These are phyloP conservation scores for Isaurus tuberculatus DNA, from an alignment of 92 coral and sea anemone species.

Conservation along the genomic window DNA sequence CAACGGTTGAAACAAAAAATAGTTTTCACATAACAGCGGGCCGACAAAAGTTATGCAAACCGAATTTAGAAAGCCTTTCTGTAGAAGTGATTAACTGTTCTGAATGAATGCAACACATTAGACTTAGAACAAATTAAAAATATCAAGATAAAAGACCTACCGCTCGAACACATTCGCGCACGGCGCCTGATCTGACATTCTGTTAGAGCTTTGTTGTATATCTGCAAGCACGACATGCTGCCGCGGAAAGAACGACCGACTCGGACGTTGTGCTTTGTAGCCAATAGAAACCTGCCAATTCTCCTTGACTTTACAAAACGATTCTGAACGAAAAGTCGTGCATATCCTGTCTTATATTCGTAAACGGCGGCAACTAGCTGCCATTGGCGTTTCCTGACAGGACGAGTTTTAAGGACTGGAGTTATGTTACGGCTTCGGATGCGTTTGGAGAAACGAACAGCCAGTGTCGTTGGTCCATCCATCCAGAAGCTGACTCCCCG, in stretches of 20 bases:
- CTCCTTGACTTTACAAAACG: not conserved
- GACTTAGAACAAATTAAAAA: not conserved
- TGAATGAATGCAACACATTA: too few relatives aligned
- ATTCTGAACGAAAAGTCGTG: slow-evolving; percentile 24
- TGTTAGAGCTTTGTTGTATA: slow-evolving; percentile 25
- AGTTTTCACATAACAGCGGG: too few relatives aligned
- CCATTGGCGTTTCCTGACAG: slow-evolving; percentile 23
- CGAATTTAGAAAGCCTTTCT: too few relatives aligned
- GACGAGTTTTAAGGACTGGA: slow-evolving; percentile 18
- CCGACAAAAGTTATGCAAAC: too few relatives aligned
- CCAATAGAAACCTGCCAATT: slow-evolving; percentile 25
- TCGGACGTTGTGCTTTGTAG: slow-evolving; percentile 16
- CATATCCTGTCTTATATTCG: slow-evolving; percentile 15
- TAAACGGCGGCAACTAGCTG: slow-evolving; percentile 37
- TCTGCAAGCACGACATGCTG: slow-evolving; percentile 28
- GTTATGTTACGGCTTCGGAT: slow-evolving; percentile 41
- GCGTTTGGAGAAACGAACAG: slow-evolving; percentile 70
- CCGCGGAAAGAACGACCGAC: slow-evolving; percentile 38
- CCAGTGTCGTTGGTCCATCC: slow-evolving; percentile 61
- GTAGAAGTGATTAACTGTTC: too few relatives aligned
- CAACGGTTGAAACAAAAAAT: too few relatives aligned
- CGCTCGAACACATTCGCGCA: slow-evolving; percentile 21
- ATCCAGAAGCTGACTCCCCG: slow-evolving; percentile 85
- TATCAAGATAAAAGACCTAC: not conserved
- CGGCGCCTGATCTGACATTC: slow-evolving; percentile 34